Percentiles rank a stretch among this genome's conserved stretches.
These are phyloP conservation scores for Hydrozoanthus gracilis DNA, from an alignment of 92 coral and sea anemone genomes.

Conservation along the genomic window DNA sequence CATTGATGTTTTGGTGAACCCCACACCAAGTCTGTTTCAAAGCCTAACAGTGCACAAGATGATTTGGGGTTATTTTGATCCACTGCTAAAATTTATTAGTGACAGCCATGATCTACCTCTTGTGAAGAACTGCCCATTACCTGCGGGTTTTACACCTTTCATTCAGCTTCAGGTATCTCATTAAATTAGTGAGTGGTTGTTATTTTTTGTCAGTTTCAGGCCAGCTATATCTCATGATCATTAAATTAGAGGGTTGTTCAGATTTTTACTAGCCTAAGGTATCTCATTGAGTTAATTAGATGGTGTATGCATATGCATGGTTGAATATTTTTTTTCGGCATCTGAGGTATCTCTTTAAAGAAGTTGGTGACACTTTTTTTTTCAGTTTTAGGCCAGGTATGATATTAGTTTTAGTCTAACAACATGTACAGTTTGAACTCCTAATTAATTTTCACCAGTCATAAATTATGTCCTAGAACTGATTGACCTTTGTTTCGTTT, in stretches of 20 bases:
- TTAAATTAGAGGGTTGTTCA: no score
- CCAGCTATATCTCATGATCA: no score
- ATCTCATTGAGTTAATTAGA: no score
- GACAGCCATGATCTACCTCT: neutral
- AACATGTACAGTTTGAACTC: no score
- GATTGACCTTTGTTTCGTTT: neutral
- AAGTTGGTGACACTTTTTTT: no score
- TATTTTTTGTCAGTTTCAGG: neutral
- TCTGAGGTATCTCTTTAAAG: no score
- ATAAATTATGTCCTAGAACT: neutral
- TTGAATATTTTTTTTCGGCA: no score
- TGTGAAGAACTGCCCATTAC: slow-evolving; percentile 57
- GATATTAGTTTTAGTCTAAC: no score
- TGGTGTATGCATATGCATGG: no score
- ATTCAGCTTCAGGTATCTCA: slow-evolving; percentile 79
- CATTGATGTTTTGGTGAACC: neutral
- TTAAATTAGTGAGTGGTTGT: neutral
- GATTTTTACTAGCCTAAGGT: no score
- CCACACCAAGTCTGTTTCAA: slow-evolving; percentile 61
- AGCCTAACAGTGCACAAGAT: slow-evolving; percentile 66
- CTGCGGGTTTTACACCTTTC: slow-evolving; percentile 60
- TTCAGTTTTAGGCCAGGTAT: no score
- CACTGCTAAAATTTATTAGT: slow-evolving; percentile 27
- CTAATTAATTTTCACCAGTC: no score
- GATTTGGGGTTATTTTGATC: slow-evolving; percentile 91